Evolutionary conservation across 2,113 vertebrate genomes (phyloP).

Genomic region (Dasyurus viverrinus): DNA sequence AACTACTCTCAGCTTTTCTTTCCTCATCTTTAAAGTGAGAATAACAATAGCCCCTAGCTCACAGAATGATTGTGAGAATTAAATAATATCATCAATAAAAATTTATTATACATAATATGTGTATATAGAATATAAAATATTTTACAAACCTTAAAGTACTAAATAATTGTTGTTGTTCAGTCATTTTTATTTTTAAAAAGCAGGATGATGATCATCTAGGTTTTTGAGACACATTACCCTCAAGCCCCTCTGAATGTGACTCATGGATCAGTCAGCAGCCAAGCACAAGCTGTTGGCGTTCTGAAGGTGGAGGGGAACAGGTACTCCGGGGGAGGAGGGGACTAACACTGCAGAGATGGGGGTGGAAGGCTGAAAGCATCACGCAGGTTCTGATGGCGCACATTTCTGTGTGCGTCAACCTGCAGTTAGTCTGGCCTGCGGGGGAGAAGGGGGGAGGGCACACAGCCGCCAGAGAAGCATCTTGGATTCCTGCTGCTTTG

Average conservation of each 20-base stretch:
- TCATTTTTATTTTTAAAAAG: background rate
- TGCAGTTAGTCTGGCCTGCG: background rate
- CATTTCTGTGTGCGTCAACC: background rate
- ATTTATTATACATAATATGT: too few relatives aligned
- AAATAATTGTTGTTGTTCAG: too few relatives aligned
- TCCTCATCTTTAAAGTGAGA: too few relatives aligned
- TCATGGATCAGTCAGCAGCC: background rate
- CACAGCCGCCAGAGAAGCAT: background rate
- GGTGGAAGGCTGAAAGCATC: background rate
- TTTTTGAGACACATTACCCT: background rate
- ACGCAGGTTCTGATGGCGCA: rapidly evolving
- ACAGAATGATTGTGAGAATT: too few relatives aligned
- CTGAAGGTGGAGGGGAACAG: background rate
- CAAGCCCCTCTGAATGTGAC: background rate
- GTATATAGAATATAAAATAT: too few relatives aligned
- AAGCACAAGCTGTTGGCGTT: background rate
- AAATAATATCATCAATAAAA: too few relatives aligned
- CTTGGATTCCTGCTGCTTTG: conserved; percentile 14
- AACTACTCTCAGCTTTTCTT: too few relatives aligned
- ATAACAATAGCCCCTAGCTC: too few relatives aligned
- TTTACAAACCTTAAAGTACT: too few relatives aligned
- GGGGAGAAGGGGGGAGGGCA: background rate
- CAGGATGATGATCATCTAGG: rapidly evolving
- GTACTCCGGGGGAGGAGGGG: background rate
- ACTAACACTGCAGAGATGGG: rapidly evolving